Evolutionary conservation across 2,113 vertebrate species (phyloP), one percentile per base, ranked within the genome.

Genomic region (Labeo catla): DNA sequence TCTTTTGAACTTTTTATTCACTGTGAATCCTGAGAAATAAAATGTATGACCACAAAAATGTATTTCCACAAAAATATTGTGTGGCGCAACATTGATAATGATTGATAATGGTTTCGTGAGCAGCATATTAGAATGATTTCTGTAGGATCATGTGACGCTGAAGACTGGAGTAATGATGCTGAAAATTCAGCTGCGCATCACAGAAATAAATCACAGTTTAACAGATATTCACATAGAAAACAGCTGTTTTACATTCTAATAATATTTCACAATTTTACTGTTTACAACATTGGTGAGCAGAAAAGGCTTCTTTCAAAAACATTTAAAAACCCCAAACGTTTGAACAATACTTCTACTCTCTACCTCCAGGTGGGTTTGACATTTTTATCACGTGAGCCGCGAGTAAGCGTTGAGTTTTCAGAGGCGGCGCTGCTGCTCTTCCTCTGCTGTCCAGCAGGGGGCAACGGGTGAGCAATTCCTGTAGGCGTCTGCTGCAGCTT

Each of bases 281-380:
- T 68, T 36, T 39, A 28, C 65, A 36, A 13, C 28, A 12, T 68
- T 16, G 13, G 1, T 61, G 59, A n/a, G 21, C 57, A 61, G n/a
- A 63, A 63, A 21, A 63, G 21, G 23, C 59, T 39, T 61, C 10
- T 57, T 57, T 19, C 10, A 65, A 28, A 28, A 6, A 65, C 28
- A 34, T 65, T 6, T 6, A n/a, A 57, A 59, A 59, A 9, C 2
- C 10, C 19, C 5, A 36, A 68, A 68, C 12, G 0, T 36, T 36
- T 68, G 12, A 66, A 7, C 6, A 34, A 12, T 66, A 16, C 57
- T n/a, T 6, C 45, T 10, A 9, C 10, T 47, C 54, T 61, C 94
- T 93, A 97, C 91, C 96, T 97, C 93, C 96, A 87, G 45, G 91
- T 87, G 0, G 96, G 96, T 61, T 91, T 94, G 6, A 91, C 66